phyloP scores from a whole-genome alignment of 1,140 invertebrate species.

The Tenebrio molitor region DNA sequence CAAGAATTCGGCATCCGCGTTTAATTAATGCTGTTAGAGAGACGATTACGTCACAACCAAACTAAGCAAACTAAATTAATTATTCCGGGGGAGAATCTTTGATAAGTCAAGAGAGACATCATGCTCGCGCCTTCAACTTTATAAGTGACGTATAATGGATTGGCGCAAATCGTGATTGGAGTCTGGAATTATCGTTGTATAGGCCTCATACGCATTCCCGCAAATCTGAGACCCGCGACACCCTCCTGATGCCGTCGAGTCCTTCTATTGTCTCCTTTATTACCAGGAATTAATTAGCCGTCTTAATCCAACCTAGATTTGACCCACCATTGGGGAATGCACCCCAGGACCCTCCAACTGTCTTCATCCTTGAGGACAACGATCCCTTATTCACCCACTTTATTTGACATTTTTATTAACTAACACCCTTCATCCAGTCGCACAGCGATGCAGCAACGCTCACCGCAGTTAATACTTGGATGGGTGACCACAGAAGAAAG shows the following conservation, averaged over 20 bases:
- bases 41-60: constrained; percentile 25
- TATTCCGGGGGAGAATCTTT: constrained; percentile 15
- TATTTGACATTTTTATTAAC: too few relatives aligned
- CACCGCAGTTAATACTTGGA: too few relatives aligned
- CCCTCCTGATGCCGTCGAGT: constrained; percentile 7
- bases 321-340: neutral
- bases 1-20: too few relatives aligned
- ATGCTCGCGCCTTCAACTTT: constrained; percentile 7
- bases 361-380: too few relatives aligned
- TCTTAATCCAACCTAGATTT: constrained; percentile 1
- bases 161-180: constrained; percentile 27
- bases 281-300: constrained; percentile 21
- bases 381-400: too few relatives aligned
- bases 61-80: constrained; percentile 31
- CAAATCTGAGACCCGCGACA: neutral
- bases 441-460: too few relatives aligned
- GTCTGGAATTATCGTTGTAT: constrained; percentile 22
- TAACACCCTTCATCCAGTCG: too few relatives aligned
- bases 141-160: constrained; percentile 33
- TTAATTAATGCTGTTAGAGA: constrained; percentile 27
- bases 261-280: neutral
- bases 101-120: constrained; percentile 31
- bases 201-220: neutral
- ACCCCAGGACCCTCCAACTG: too few relatives aligned
- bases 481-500: too few relatives aligned